Conservation (phyloP, 2,113 vertebrate species). For the Tachuris rubrigastra region DNA sequence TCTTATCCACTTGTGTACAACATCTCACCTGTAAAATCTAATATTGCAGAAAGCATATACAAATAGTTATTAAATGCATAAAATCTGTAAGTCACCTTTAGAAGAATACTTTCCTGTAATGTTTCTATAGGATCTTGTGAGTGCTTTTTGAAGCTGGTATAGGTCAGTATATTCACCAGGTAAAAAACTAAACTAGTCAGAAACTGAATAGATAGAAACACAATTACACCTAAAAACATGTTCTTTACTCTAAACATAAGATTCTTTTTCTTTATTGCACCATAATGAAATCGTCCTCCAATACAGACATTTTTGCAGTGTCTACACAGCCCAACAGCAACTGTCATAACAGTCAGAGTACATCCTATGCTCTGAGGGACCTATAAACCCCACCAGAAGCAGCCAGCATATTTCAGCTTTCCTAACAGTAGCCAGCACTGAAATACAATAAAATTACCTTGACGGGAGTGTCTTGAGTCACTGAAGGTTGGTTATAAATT, state of each 20-base stretch:
- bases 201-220: neutral
- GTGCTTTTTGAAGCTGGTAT: neutral
- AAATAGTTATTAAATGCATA: neutral
- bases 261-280: neutral
- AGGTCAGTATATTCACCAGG: neutral
- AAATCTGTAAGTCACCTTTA: neutral
- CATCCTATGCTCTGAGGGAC: neutral
- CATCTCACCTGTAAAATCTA: neutral
- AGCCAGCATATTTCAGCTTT: neutral
- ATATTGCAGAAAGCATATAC: neutral
- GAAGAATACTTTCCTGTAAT: neutral
- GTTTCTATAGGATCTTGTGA: neutral
- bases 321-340: neutral
- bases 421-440: neutral
- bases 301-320: neutral
- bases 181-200: neutral
- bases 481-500: slow-evolving; percentile 81
- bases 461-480: slow-evolving; percentile 46
- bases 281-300: neutral
- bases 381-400: neutral
- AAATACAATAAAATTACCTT: slow-evolving; percentile 72
- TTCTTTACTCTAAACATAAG: neutral
- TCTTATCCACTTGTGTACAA: neutral
- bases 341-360: neutral
- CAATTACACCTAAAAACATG: neutral